Conservation (phyloP, 2,888 invertebrate species). For the Palloptera scutellata region DNA sequence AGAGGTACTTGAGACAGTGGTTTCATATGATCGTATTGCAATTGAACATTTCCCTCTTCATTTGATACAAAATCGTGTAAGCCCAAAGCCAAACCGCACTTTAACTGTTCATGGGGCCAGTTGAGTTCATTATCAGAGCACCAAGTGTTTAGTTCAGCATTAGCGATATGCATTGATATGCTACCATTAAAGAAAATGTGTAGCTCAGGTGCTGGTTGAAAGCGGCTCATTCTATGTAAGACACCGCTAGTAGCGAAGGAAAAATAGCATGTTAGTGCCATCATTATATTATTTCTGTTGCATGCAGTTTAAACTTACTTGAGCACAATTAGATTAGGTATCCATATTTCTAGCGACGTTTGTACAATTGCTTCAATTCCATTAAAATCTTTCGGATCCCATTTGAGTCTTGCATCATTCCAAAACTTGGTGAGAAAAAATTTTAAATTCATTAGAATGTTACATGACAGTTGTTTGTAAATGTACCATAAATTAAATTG, state of each 20-base stretch:
- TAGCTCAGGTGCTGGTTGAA: conserved; percentile 44
- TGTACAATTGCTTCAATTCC: conserved; percentile 59
- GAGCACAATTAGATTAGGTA: conserved; percentile 50
- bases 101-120: conserved; percentile 59
- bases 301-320: conserved; percentile 45
- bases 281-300: background rate
- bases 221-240: conserved; percentile 43
- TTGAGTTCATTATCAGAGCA: conserved; percentile 53
- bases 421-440: conserved; percentile 66
- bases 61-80: conserved; percentile 35
- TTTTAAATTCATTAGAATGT: too few species aligned
- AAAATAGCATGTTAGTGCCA: background rate
- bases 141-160: conserved; percentile 54
- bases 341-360: conserved; percentile 50
- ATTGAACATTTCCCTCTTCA: conserved; percentile 33
- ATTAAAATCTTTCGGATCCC: conserved; percentile 70
- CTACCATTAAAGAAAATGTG: conserved; percentile 49
- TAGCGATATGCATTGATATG: conserved; percentile 46
- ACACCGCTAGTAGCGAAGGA: conserved; percentile 43
- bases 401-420: conserved; percentile 70
- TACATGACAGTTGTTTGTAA: too few species aligned
- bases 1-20: conserved; percentile 50
- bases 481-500: too few species aligned
- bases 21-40: conserved; percentile 42
- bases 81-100: conserved; percentile 54